A percentile compares a stretch with the other conserved stretches of the same genome.
These are phyloP conservation scores for Drosophila mettleri DNA, from an alignment of 2,888 invertebrate species.

Conservation along the genomic window DNA sequence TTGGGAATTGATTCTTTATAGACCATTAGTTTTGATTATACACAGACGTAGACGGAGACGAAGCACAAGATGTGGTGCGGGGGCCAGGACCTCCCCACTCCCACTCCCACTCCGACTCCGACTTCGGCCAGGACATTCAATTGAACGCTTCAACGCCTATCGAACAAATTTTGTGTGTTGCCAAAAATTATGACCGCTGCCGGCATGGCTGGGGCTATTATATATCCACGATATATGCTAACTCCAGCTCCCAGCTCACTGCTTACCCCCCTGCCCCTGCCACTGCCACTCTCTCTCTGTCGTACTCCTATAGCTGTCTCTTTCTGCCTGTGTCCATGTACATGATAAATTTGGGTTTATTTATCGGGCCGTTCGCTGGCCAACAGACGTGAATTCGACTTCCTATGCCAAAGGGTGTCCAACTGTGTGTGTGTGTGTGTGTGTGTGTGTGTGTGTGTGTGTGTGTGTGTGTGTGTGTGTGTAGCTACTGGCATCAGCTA, in stretches of 20 bases:
- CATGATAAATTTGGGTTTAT: constrained; percentile 77
- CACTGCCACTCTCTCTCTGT: not conserved
- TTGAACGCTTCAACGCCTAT: constrained; percentile 82
- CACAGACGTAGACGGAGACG: constrained; percentile 44
- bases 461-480: constrained; percentile 13
- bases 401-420: constrained; percentile 12
- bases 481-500: constrained; percentile 62
- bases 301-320: not conserved
- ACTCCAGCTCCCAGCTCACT: not conserved
- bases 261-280: not conserved
- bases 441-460: constrained; percentile 10
- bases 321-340: constrained; percentile 49
- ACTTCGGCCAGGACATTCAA: constrained; percentile 71
- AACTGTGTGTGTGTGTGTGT: too few species aligned
- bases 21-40: constrained; percentile 82
- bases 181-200: constrained; percentile 75
- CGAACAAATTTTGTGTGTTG: constrained; percentile 75
- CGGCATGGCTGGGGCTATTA: constrained; percentile 67
- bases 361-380: constrained; percentile 67
- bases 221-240: constrained; percentile 72
- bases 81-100: too few species aligned
- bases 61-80: constrained; percentile 3
- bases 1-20: constrained; percentile 83
- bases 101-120: too few species aligned
- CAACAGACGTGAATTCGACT: constrained; percentile 46